Evolutionary conservation across 1,140 invertebrate species (phyloP).

Genomic region (Panagrolaimus sp.): DNA sequence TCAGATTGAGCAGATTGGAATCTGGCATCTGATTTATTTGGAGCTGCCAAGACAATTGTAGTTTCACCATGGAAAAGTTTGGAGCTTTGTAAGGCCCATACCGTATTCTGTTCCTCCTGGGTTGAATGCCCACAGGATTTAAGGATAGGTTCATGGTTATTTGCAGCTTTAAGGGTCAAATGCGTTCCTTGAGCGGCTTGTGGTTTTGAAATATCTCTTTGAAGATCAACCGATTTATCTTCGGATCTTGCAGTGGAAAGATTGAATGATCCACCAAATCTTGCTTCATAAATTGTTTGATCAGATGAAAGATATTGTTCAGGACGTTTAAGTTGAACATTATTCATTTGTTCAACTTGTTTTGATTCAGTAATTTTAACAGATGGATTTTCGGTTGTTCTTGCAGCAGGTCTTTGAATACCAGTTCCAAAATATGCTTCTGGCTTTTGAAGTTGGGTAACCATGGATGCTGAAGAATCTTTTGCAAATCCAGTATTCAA

Average conservation of each 20-base stretch:
- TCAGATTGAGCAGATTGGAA: conserved; percentile 3
- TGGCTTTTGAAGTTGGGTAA: conserved; percentile 4
- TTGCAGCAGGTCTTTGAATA: background rate
- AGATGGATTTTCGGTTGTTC: conserved; percentile 21
- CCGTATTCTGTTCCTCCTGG: background rate
- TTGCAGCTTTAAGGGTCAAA: conserved; percentile 20
- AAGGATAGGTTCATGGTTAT: conserved; percentile 24
- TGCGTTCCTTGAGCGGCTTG: conserved; percentile 9
- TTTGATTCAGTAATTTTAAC: conserved; percentile 37
- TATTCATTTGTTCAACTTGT: conserved; percentile 44
- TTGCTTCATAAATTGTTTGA: conserved; percentile 28
- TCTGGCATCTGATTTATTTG: conserved; percentile 24
- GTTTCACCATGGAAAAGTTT: conserved; percentile 18
- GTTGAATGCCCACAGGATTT: background rate
- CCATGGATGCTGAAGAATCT: background rate
- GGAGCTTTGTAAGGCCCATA: background rate
- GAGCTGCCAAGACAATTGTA: conserved; percentile 14
- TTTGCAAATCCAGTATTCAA: conserved; percentile 1
- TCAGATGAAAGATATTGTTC: conserved; percentile 33
- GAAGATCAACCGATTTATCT: background rate
- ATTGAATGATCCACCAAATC: conserved; percentile 37
- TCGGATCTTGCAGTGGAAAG: conserved; percentile 8
- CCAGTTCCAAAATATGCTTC: background rate
- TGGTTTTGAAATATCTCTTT: background rate
- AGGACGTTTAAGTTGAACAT: conserved; percentile 36